Base-by-base conservation (phyloP, 2,888 invertebrate species). In the Cancer borealis region DNA sequence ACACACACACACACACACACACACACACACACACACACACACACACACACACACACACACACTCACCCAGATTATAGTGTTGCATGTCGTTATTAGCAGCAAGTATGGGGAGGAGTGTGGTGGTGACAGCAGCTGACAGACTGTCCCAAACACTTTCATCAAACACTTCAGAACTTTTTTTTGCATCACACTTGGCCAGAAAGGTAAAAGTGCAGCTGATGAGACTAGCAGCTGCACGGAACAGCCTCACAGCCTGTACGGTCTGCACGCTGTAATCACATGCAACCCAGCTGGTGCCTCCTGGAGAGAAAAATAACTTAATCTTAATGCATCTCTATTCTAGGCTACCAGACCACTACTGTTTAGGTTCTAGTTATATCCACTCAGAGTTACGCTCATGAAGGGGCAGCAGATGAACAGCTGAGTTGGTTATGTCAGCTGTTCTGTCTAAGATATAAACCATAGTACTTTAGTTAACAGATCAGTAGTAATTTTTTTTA, bases 51-150 rank as follows among this genome's bases (percentile, higher is more conserved):
- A 84, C 66, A 21, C 21, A 8, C 66, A 30, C 45, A 91, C 30
- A 91, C 91, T 46, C 21, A 94, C 94, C 94, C 21, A 94, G 66
- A 91, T 94, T 94, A 47, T 94, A 93, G n/a, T 93, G 84, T 39
- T 94, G 94, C 21, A 84, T 92, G 14, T 93, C 92, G 88, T 88
- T 84, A 26, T 88, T 92, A 21, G 92, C 87, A 30, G 30, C 66
- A 5, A 94, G 91, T 60, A 94, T 79, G n/a, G 94, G 92, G 21
- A 94, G 87, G 17, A 94, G 91, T 8, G 84, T 54, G 6, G 54
- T 26, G 8, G 84, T 88, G 46, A 94, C 54, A n/a, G 45, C 84
- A 21, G 47, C 54, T 46, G 90, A 73, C 26, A 94, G n/a, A 21
- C 79, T 46, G 39, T 94, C 54, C 45, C 14, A 60, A 14, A 66